phyloP scores from a whole-genome alignment of 2,888 invertebrate species.

The Theodoxus fluviatilis region DNA sequence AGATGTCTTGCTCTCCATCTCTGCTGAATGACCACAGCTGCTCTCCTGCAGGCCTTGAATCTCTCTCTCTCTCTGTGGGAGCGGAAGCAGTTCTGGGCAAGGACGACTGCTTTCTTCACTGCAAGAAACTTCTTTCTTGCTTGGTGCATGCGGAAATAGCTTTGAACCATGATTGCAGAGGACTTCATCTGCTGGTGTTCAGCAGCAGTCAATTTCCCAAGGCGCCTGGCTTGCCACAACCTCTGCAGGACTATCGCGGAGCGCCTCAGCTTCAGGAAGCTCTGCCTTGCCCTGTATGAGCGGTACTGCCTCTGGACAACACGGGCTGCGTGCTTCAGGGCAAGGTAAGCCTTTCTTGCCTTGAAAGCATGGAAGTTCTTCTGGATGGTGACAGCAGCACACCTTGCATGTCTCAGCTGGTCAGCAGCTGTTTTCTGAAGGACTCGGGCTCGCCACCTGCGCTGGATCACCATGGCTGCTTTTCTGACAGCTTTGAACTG shows the following conservation, averaged over 20 bases:
- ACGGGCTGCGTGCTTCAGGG: too few relatives aligned
- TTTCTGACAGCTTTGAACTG: slow-evolving; percentile 11
- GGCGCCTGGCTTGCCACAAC: slow-evolving; percentile 10
- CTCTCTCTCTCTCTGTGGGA: slow-evolving; percentile 15
- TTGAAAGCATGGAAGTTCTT: too few relatives aligned
- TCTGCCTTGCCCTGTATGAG: slow-evolving; percentile 25
- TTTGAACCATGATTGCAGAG: slow-evolving; percentile 13
- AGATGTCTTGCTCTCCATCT: background rate
- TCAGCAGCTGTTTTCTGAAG: too few relatives aligned
- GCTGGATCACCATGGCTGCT: slow-evolving; percentile 35
- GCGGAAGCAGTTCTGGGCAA: slow-evolving; percentile 27
- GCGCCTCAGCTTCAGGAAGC: slow-evolving; percentile 24
- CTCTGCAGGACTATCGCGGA: slow-evolving; percentile 33
- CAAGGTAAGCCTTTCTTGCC: too few relatives aligned
- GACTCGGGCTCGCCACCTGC: slow-evolving; percentile 34
- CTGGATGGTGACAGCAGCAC: too few relatives aligned
- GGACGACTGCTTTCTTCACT: slow-evolving; percentile 19
- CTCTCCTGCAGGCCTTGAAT: background rate
- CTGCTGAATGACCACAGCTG: too few relatives aligned
- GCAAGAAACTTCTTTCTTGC: slow-evolving; percentile 5
- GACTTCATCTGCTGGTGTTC: too few relatives aligned
- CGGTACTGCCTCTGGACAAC: slow-evolving; percentile 20
- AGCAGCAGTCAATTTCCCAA: too few relatives aligned
- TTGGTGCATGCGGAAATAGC: background rate
- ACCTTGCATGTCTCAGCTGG: too few relatives aligned